Evolutionary conservation across 2,888 invertebrate species (phyloP).

Genomic region (Leptopilina drosophilae): DNA sequence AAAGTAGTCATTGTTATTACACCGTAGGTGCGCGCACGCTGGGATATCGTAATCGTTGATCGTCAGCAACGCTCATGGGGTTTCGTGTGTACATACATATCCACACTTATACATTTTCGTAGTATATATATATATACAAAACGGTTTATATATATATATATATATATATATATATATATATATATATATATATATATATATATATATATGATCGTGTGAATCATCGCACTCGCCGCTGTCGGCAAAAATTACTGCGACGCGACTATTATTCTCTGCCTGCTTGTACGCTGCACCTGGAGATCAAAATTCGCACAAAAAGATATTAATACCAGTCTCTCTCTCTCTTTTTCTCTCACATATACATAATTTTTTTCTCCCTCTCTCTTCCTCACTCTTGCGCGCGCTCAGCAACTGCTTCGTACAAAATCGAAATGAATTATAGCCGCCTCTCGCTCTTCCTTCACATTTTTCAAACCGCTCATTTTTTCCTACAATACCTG

Average conservation of each 20-base stretch:
- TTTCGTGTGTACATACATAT: neutral
- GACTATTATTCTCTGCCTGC: conserved; percentile 37
- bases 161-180: conserved; percentile 21
- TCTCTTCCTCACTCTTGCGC: too few relatives aligned
- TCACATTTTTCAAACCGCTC: neutral
- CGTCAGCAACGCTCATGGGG: conserved; percentile 61
- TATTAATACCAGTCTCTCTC: conserved; percentile 20
- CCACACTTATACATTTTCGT: too few relatives aligned
- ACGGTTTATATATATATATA: too few relatives aligned
- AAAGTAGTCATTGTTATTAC: conserved; percentile 67
- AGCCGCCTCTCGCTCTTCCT: neutral
- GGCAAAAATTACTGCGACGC: conserved; percentile 31
- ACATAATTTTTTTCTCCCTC: too few relatives aligned
- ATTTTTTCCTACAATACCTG: too few relatives aligned
- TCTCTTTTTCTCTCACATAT: too few relatives aligned
- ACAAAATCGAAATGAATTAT: conserved; percentile 19
- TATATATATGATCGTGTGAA: conserved; percentile 55
- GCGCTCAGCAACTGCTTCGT: neutral
- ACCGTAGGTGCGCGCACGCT: conserved; percentile 59
- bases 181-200: too few relatives aligned
- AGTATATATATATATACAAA: too few relatives aligned
- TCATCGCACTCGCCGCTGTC: conserved; percentile 60
- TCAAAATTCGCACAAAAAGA: conserved; percentile 40
- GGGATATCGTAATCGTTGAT: conserved; percentile 67
- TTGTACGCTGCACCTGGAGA: conserved; percentile 31